These are phyloP conservation scores for Melopsittacus undulatus DNA, from an alignment of 2,797 vertebrate species.

Conservation along the genomic window DNA sequence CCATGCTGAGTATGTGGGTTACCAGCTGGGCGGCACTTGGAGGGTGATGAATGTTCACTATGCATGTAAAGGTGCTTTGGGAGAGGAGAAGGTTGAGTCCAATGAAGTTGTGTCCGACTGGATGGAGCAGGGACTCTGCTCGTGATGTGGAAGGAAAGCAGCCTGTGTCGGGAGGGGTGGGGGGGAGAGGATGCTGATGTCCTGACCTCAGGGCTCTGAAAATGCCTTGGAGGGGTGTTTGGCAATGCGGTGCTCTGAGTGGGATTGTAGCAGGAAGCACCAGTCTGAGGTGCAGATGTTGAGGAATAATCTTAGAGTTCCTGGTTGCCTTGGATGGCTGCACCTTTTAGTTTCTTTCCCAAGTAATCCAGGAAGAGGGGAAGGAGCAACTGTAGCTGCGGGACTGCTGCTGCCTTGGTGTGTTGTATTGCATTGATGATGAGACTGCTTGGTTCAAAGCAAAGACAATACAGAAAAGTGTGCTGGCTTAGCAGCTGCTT, in stretches of 20 bases:
- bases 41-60: fast-evolving
- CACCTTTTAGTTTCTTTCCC: not conserved
- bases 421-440: not conserved
- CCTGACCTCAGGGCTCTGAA: not conserved
- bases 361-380: not conserved
- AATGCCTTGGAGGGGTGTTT: not conserved
- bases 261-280: not conserved
- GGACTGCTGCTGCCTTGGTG: not conserved
- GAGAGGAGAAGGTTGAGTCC: not conserved
- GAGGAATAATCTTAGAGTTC: not conserved
- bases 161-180: not conserved
- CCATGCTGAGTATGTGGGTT: fast-evolving
- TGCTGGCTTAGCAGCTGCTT: not conserved
- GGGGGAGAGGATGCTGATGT: not conserved
- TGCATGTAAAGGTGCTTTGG: fast-evolving
- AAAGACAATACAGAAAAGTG: not conserved
- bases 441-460: not conserved
- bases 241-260: not conserved
- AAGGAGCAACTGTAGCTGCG: not conserved
- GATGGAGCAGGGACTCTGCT: not conserved
- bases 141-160: not conserved
- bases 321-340: not conserved
- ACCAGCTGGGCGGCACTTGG: not conserved
- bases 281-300: not conserved
- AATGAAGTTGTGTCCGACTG: fast-evolving